Evolutionary conservation across 2,888 invertebrate species (phyloP), one percentile per base, ranked within the genome.

Genomic region (Timema podura): DNA sequence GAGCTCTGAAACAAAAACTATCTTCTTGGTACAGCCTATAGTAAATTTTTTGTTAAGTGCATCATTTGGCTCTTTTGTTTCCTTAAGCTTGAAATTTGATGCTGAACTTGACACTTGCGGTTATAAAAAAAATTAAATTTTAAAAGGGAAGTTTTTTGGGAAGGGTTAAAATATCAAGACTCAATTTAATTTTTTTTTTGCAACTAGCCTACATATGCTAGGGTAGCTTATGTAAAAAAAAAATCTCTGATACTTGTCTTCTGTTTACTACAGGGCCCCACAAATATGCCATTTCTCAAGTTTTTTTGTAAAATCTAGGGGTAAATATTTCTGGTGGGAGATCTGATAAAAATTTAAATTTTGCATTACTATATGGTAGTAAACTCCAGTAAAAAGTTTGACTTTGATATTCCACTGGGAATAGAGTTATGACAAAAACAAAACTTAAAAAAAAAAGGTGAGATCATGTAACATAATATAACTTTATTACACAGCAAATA

Each of bases 251-350:
- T 57, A 57, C 57, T 0, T 9, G 30, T 57, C 9, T 57, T n/a
- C 30, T 57, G 0, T 11, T 57, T 30, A 30, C 30, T 30, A 30
- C 30, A 5, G 15, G 30, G 3, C 13, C 15, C 9, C 57, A 57
- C 5, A 11, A 57, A 57, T 6, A 57, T 57, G 57, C 15, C 9
- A 57, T 57, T 57, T 51, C 3, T 30, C 13, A 51, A 51, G 8
- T 51, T 51, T 51, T 54, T 57, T n/a, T 57, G 57, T 30, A 11
- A 57, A 57, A 57, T 57, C n/a, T 57, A 49, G 57, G 13, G 57
- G 57, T 57, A n/a, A 9, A 57, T 7, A n/a, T 57, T n/a, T n/a
- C 13, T 57, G 15, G 57, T 57, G 9, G 54, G 54, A 6, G 54
- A 54, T n/a, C n/a, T 15, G 54, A 54, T 54, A 54, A 54, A n/a